phyloP scores from a whole-genome alignment of 2,113 vertebrate species.

The Megalops atlanticus region DNA sequence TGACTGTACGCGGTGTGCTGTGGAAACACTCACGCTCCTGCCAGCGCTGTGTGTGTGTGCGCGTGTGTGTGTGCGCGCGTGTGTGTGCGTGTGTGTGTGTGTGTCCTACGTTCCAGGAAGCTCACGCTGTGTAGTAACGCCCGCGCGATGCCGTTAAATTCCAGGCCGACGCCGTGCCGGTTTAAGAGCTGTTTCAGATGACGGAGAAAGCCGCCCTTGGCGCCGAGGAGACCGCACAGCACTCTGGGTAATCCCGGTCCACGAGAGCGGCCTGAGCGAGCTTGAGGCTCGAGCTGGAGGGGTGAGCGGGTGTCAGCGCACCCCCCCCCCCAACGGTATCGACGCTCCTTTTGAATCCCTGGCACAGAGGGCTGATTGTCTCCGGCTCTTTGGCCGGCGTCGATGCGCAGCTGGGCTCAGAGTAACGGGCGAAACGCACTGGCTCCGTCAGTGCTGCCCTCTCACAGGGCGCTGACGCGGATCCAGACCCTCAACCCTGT shows the following conservation, averaged over 20 bases:
- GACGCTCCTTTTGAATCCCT: neutral
- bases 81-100: conserved; percentile 11
- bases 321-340: neutral
- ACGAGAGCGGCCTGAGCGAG: neutral
- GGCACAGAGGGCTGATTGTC: conserved; percentile 11
- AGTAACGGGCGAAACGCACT: neutral
- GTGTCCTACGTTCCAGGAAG: neutral
- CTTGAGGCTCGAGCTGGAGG: neutral
- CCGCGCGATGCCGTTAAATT: neutral
- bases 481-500: neutral
- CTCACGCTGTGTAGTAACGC: neutral
- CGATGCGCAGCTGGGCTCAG: conserved; percentile 14
- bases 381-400: neutral
- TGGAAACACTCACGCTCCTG: neutral
- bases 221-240: neutral
- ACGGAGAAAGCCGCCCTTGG: neutral
- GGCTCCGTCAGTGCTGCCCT: neutral
- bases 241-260: neutral
- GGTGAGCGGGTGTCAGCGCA: too few species aligned
- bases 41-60: neutral
- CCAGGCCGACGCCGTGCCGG: neutral
- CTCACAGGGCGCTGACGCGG: neutral
- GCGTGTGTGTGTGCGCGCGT: neutral
- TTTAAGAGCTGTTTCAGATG: neutral
- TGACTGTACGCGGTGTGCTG: neutral